These are phyloP conservation scores for Platerodrilus igneus DNA, from an alignment of 2,888 invertebrate species.

Conservation along the genomic window DNA sequence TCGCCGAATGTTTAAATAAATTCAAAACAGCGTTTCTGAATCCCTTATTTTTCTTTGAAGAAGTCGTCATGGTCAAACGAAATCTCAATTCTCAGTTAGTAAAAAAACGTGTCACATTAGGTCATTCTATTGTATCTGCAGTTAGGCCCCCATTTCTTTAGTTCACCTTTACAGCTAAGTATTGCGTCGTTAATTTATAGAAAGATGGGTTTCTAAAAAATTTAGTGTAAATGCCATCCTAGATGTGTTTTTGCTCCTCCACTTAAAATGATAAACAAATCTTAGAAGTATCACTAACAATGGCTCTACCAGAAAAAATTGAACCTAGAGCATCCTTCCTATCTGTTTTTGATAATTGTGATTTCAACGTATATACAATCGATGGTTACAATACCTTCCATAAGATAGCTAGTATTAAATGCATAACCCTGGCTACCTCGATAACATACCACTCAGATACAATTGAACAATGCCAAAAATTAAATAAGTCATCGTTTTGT, in stretches of 20 bases:
- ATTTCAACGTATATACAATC: slow-evolving; percentile 1
- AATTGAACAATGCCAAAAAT: neutral
- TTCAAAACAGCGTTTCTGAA: neutral
- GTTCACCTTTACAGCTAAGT: slow-evolving; percentile 4
- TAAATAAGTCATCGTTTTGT: neutral
- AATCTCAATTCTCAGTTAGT: neutral
- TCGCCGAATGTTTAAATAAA: neutral
- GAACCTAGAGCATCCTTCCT: neutral
- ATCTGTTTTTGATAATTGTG: neutral
- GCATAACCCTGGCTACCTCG: neutral
- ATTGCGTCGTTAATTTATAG: slow-evolving; percentile 5
- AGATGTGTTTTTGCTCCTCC: neutral
- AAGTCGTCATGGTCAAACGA: neutral
- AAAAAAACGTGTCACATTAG: slow-evolving; percentile 3
- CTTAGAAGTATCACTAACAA: neutral
- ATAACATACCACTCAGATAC: neutral
- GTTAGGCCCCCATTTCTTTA: neutral
- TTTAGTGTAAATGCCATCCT: slow-evolving; percentile 2
- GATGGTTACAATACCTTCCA: slow-evolving; percentile 2
- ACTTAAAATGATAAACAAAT: neutral
- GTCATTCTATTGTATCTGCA: neutral
- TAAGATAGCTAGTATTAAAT: slow-evolving; percentile 1
- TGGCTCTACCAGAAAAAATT: slow-evolving; percentile 1
- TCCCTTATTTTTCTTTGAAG: slow-evolving; percentile 2
- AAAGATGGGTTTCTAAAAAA: slow-evolving; percentile 7